Percentiles rank a stretch among this genome's conserved stretches.
Evolutionary conservation across 2,888 invertebrate species (phyloP).

Genomic region (Xylocampa areola): DNA sequence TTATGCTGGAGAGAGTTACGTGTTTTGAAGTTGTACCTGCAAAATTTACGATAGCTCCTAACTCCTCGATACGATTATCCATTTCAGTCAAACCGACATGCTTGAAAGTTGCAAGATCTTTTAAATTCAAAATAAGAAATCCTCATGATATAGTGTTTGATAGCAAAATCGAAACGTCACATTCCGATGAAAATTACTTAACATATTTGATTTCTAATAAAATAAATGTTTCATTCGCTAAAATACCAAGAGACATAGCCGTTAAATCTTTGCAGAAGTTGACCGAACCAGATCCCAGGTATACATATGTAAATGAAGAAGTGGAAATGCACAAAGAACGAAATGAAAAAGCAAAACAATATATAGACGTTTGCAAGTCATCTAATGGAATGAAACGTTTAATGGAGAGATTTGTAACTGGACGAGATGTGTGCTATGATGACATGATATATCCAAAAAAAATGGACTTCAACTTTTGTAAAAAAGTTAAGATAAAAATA

Average conservation of each 20-base stretch:
- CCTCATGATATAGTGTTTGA: slow-evolving; percentile 63
- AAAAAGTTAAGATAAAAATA: slow-evolving; percentile 55
- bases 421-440: slow-evolving; percentile 66
- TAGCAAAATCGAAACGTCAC: slow-evolving; percentile 21
- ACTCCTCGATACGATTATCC: slow-evolving; percentile 69
- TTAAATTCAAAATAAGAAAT: slow-evolving; percentile 76
- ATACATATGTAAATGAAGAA: slow-evolving; percentile 71
- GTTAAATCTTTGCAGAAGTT: slow-evolving; percentile 80
- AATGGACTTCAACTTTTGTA: slow-evolving; percentile 67
- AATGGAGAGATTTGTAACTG: slow-evolving; percentile 63
- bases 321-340: slow-evolving; percentile 33
- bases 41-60: slow-evolving; percentile 75
- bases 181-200: slow-evolving; percentile 67
- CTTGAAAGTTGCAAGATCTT: slow-evolving; percentile 66
- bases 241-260: slow-evolving; percentile 54
- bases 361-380: slow-evolving; percentile 69
- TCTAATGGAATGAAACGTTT: slow-evolving; percentile 55
- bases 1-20: slow-evolving; percentile 76
- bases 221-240: slow-evolving; percentile 69
- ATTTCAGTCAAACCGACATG: slow-evolving; percentile 75
- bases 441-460: slow-evolving; percentile 47
- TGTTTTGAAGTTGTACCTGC: slow-evolving; percentile 81
- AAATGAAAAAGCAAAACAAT: slow-evolving; percentile 63
- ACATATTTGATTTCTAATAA: slow-evolving; percentile 69
- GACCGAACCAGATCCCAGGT: slow-evolving; percentile 67